Evolutionary conservation across 2,797 vertebrate species (phyloP), one percentile per base, ranked within the genome.

Genomic region (Discoglossus pictus): DNA sequence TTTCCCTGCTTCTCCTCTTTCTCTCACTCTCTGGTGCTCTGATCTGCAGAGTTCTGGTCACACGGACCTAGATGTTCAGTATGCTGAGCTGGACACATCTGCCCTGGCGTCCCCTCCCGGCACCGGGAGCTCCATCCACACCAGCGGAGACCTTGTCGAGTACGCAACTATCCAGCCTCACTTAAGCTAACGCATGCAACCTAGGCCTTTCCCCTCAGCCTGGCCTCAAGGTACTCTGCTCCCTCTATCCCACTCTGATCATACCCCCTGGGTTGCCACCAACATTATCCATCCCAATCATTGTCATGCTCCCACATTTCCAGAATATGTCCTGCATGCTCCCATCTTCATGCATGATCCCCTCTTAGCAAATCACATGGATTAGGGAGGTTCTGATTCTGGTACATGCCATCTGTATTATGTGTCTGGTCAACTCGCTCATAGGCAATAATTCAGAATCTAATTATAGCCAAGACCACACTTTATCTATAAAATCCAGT

Each of bases 101-200:
- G 90, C 93, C 88, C 91, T 97, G 91, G 89, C 91, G 81, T 91
- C 91, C 53, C 80, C 86, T 75, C 90, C 92, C 81, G 23, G 88
- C 79, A 89, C 85, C 54, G 85, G 84, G 88, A 93, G 79, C 80
- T 90, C 91, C 65, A 82, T 89, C 86, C 90, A 78, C 72, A 89
- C 91, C 81, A 91, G 89, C 61, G 90, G 91, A 90, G 94, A 97
- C 80, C 89, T 92, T 90, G 91, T 93, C 85, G 91, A 93, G 89
- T 93, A 93, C 78, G 92, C 92, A 93, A 70, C 92, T 88, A 96
- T 96, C 93, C 94, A 95, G 91, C 87, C 93, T 92, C 94, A 86
- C 86, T 89, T 90, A 79, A 86, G 92, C 86, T 93, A 95, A 89
- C 79, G 84, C 91, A 90, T 90, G 90, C 85, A 87, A 85, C 86